Evolutionary conservation across 1,140 invertebrate species (phyloP), one percentile per base, ranked within the genome.

Genomic region (Hycleus phaleratus): DNA sequence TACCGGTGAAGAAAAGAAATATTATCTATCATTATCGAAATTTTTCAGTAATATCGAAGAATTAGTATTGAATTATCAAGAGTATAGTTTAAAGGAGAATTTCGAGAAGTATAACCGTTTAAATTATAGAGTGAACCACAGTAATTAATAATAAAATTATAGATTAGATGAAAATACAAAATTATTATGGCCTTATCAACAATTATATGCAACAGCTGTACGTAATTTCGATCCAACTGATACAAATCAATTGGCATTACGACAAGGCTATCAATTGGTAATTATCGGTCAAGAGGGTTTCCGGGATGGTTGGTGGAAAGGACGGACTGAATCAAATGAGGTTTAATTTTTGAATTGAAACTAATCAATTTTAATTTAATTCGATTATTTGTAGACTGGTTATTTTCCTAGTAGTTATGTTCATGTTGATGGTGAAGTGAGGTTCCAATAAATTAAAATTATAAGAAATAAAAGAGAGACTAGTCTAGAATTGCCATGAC

Each of bases 11-110:
- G 73, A 78, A 58, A 77, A 82, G 43, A 82, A 84, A 48, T 93
- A 87, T 74, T 96, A 84, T 74, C 76, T 97, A 12, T 93, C 91
- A 10, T 85, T 93, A 69, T 88, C 89, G n/a, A 81, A 91, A 48
- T 93, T 88, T 72, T 97, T 97, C 71, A 87, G 88, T 68, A 89
- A 85, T 67, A 83, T 94, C 51, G 86, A 91, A 65, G 92, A 95
- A 72, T 79, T 97, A 25, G 85, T 97, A 46, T 85, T 86, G 43
- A 94, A 90, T 75, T 97, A 97, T 73, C 88, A 95, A 73, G 82
- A 87, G 47, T 88, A 86, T 56, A 92, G 90, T 70, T 77, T 97
- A 47, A 82, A 85, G 2, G 92, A 96, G 77, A 95, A 93, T 74
- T 97, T 97, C 75, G 85, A 86, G n/a, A 84, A 85, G 85, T 86